Evolutionary conservation across 2,113 vertebrate genomes (phyloP).

Genomic region (Rhizomys pruinosus): DNA sequence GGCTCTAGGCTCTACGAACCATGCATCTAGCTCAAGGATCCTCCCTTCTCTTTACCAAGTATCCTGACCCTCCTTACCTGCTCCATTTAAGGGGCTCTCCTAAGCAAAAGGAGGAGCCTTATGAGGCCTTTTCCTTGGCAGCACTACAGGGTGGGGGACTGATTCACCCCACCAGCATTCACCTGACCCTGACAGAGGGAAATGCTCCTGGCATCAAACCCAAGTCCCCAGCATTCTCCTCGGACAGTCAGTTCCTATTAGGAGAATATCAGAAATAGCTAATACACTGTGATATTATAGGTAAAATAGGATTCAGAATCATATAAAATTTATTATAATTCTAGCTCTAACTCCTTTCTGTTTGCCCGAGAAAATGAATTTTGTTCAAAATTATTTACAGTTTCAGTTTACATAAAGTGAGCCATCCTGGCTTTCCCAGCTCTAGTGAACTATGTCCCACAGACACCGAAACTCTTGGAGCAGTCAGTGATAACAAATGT

Average conservation of each 20-base stretch:
- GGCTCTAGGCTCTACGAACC: neutral
- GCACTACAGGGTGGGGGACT: neutral
- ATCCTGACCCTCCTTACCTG: neutral
- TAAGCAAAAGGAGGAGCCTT: neutral
- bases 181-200: conserved; percentile 13
- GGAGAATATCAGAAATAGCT: neutral
- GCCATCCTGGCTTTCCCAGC: neutral
- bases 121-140: neutral
- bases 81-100: neutral
- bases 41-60: neutral
- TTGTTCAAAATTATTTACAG: conserved; percentile 30
- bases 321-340: neutral
- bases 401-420: neutral
- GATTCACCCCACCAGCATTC: conserved; percentile 37
- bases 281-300: neutral
- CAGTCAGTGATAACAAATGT: neutral
- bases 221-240: neutral
- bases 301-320: conserved; percentile 15
- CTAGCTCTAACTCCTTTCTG: neutral
- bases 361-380: conserved; percentile 11
- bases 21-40: neutral
- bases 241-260: neutral
- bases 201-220: neutral
- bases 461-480: neutral
- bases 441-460: neutral